Base-by-base conservation (phyloP, 2,888 invertebrate genomes). In the Sinhomidia bicolor region DNA sequence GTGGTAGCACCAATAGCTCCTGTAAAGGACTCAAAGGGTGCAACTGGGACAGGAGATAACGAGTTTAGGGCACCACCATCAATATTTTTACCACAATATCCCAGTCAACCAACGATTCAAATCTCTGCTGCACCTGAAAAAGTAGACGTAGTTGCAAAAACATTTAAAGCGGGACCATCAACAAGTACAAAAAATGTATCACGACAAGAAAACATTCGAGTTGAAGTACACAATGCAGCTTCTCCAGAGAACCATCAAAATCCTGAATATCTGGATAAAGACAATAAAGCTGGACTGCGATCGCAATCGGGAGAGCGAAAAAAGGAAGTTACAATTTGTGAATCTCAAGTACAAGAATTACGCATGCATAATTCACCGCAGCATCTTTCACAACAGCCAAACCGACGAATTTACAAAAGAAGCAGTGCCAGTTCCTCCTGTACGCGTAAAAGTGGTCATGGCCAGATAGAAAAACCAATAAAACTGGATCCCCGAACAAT, bases 291-390 rank as follows among this genome's bases (percentile, higher is more conserved):
- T 47, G 14, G 26, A 20, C 10, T 2, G 1, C 20, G 57, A 57
- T 36, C 60, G 1, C 41, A 12, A 12, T 32, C 79, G 3, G 32
- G 60, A 23, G 83, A 57, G 26, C 14, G 41, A 10, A 51, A 26
- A 41, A 83, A 83, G 36, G 74, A 29, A 4, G 83, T 83, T 1
- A 83, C 83, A 17, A 83, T 83, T 74, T 68, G 57, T 36, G 57
- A 74, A 32, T 32, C 32, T 12, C 36, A 32, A 12, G 82, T 29
- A 6, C 41, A 41, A 44, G 14, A 65, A 29, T 26, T 32, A n/a
- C 65, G 57, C 3, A 2, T 41, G 9, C 47, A 26, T n/a, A 68
- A 62, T 23, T 23, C 9, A 68, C 17, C 17, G 1, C 65, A 29
- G 29, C 17, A 41, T 14, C 3, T n/a, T 20, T 41, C 5, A 26